Evolutionary conservation across 2,113 vertebrate genomes (phyloP), one percentile per base, ranked within the genome.

Genomic region (Stegostoma tigrinum): DNA sequence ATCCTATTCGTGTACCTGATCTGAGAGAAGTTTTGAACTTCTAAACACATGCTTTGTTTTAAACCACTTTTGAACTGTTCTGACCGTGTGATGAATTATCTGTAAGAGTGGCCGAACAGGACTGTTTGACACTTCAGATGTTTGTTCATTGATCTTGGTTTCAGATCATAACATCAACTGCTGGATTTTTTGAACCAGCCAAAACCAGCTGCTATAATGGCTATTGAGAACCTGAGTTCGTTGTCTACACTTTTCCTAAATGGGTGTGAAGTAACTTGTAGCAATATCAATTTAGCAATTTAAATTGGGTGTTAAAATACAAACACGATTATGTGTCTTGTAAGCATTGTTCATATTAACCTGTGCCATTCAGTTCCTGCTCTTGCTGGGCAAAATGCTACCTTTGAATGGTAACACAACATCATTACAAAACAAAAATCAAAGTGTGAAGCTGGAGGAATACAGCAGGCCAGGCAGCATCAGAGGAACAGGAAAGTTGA

Each of bases 101-200:
- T 52, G 38, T 70, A 72, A 68, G 94, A 72, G 42, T 27, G 94
- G 67, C 94, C 30, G 67, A 72, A 48, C 94, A 72, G 67, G 42
- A 42, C 67, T 95, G 68, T 27, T 95, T 95, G 52, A 95, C 94
- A 70, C 93, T 45, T 94, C 67, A 95, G 93, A 95, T 70, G 93
- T 95, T 45, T 72, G 93, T 72, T 95, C 93, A 95, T 95, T 95
- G 42, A 95, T 75, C 67, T 95, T 95, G 23, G 67, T 95, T 95
- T 95, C 68, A 95, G 94, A 75, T 72, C 38, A 72, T 75, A 52
- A 19, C 68, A 34, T 61, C 67, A 95, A 68, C 67, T 52, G 68
- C 45, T 48, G n/a, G 6, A 45, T 72, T 67, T 72, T 7, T 95
- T 72, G n/a, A 48, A 48, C 48, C 48, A 48, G 48, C 48, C 48